Percentiles rank a stretch among this genome's conserved stretches.
These are phyloP conservation scores for Geothlypis trichas DNA, from an alignment of 2,113 vertebrate species.

Conservation along the genomic window DNA sequence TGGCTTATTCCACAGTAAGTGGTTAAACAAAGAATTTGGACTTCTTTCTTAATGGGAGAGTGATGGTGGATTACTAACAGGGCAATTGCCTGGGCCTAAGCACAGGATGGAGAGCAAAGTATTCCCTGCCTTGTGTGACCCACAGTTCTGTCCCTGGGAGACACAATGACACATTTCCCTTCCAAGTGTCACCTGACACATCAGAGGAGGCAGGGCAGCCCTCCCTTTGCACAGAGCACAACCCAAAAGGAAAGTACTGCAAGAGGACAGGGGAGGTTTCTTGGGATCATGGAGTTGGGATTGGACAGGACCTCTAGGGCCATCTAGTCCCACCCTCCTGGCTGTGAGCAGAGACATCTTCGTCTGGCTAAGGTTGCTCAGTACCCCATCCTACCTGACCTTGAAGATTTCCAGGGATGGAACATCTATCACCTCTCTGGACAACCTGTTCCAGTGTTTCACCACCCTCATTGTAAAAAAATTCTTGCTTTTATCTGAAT, in stretches of 20 bases:
- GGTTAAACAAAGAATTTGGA: background rate
- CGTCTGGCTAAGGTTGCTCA: background rate
- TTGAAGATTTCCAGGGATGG: background rate
- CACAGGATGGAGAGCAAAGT: background rate
- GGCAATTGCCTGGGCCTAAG: background rate
- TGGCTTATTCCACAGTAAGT: background rate
- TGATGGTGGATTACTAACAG: background rate
- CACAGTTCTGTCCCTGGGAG: background rate
- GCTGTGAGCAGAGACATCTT: background rate
- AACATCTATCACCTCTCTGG: background rate
- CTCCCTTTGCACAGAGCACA: background rate
- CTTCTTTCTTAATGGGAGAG: background rate
- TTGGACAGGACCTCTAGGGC: background rate
- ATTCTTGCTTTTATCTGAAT: background rate
- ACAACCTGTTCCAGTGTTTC: background rate
- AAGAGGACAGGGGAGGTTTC: background rate
- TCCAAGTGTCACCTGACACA: background rate
- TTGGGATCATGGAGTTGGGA: background rate
- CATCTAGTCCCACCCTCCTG: background rate
- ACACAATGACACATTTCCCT: background rate
- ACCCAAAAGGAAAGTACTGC: background rate
- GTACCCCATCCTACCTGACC: background rate
- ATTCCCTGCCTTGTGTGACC: background rate
- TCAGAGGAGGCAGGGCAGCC: background rate
- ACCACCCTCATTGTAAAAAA: background rate